Evolutionary conservation across 2,113 vertebrate genomes (phyloP).

Genomic region (Podarcis muralis): DNA sequence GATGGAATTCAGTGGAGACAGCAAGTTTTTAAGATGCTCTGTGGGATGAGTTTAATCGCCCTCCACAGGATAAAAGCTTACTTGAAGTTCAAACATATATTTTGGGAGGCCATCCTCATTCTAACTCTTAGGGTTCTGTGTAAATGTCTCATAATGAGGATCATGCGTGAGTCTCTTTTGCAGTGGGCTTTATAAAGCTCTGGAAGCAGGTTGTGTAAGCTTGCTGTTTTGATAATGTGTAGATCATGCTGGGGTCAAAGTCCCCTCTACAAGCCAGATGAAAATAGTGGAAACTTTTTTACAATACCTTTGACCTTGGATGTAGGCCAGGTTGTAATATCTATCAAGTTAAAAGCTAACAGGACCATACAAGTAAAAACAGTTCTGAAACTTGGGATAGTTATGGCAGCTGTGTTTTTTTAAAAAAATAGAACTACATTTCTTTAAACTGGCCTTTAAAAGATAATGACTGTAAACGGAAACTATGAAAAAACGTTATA

Average conservation of each 20-base stretch:
- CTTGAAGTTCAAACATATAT: background rate
- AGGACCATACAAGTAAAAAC: background rate
- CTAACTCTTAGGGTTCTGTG: background rate
- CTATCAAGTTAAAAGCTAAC: background rate
- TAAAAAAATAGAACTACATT: background rate
- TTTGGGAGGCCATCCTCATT: background rate
- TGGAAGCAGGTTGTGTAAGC: background rate
- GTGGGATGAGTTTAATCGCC: background rate
- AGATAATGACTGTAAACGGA: background rate
- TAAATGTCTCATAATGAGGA: background rate
- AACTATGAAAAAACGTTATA: background rate
- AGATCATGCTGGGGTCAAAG: constrained; percentile 44
- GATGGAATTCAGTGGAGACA: background rate
- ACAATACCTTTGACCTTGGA: background rate
- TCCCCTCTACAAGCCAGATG: constrained; percentile 18
- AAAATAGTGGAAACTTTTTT: constrained; percentile 40
- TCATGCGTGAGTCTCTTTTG: background rate
- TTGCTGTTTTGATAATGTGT: background rate
- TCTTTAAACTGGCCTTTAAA: background rate
- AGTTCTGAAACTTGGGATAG: background rate
- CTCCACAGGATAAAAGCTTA: background rate
- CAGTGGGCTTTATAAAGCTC: background rate
- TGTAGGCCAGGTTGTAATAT: rapidly evolving
- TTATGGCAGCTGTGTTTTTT: background rate
- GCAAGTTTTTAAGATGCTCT: background rate